A percentile compares a stretch with the other conserved stretches of the same genome.
phyloP scores from a whole-genome alignment of 1,140 invertebrate species.

The Drosophila aff. region DNA sequence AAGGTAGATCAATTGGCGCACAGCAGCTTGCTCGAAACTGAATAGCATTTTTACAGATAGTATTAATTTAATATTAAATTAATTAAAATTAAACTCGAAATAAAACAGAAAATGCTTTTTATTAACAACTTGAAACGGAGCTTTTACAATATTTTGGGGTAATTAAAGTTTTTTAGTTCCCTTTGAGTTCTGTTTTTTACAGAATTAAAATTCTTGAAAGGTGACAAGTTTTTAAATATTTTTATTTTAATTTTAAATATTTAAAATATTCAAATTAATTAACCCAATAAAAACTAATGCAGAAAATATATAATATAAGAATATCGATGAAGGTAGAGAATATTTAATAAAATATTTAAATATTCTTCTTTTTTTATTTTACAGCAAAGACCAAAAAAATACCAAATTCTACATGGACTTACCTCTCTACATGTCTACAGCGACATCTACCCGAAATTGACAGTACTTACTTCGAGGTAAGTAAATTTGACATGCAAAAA shows the following conservation, averaged over 20 bases:
- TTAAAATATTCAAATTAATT: no score
- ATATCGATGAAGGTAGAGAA: no score
- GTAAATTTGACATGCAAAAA: not conserved
- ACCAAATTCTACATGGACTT: not conserved
- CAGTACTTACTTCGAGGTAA: not conserved
- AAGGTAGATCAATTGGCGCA: constrained; percentile 48
- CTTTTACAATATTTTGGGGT: not conserved
- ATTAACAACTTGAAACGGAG: constrained; percentile 1
- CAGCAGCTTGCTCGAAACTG: constrained; percentile 47
- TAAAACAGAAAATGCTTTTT: constrained; percentile 47
- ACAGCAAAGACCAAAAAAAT: no score
- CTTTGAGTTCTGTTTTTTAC: not conserved
- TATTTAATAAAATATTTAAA: no score
- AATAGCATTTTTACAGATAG: constrained; percentile 56
- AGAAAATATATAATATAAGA: no score
- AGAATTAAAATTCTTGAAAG: not conserved
- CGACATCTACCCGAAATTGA: not conserved
- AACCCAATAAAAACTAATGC: no score
- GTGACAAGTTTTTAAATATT: no score
- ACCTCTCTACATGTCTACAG: not conserved
- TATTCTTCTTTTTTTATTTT: no score
- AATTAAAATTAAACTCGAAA: constrained; percentile 37
- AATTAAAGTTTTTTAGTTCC: not conserved
- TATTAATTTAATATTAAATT: constrained; percentile 59
- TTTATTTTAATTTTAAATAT: no score